Evolutionary conservation across 1,140 invertebrate genomes (phyloP).

Genomic region (Eriosoma lanigerum): DNA sequence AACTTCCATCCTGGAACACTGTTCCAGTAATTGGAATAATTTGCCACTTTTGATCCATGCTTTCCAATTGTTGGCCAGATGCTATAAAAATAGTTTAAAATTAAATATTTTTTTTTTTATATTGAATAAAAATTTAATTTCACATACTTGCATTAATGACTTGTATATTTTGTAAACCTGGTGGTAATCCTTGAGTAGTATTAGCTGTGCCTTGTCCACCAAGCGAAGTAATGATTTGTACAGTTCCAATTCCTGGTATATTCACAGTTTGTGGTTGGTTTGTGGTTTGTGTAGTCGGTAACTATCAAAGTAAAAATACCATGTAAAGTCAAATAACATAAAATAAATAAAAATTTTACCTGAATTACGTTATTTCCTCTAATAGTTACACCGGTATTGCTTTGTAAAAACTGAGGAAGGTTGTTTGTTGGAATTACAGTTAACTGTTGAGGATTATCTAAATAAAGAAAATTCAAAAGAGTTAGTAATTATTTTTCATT

Average conservation of each 20-base stretch:
- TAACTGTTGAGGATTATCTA: constrained; percentile 65
- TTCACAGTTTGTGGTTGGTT: constrained; percentile 63
- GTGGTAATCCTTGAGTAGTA: constrained; percentile 57
- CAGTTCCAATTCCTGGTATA: constrained; percentile 74
- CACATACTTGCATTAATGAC: constrained; percentile 43
- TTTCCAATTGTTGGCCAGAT: constrained; percentile 39
- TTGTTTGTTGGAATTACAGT: constrained; percentile 64
- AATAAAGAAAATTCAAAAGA: constrained; percentile 49
- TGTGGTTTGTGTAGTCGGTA: constrained; percentile 13
- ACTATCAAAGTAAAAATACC: constrained; percentile 53
- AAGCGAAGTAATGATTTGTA: constrained; percentile 69
- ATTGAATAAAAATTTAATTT: neutral
- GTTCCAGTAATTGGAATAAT: constrained; percentile 29
- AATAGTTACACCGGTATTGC: constrained; percentile 54
- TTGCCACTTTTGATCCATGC: constrained; percentile 40
- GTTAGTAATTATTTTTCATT: neutral
- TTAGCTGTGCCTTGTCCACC: constrained; percentile 54
- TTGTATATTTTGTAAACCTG: constrained; percentile 55
- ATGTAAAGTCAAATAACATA: too few relatives aligned
- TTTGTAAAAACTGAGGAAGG: constrained; percentile 56
- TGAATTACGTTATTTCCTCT: constrained; percentile 57
- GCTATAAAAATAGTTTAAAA: constrained; percentile 37
- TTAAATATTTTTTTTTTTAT: neutral
- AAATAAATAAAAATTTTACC: constrained; percentile 53
- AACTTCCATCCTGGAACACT: constrained; percentile 30